These are phyloP conservation scores for Chanos chanos DNA, from an alignment of 2,797 vertebrate genomes.

Conservation along the genomic window DNA sequence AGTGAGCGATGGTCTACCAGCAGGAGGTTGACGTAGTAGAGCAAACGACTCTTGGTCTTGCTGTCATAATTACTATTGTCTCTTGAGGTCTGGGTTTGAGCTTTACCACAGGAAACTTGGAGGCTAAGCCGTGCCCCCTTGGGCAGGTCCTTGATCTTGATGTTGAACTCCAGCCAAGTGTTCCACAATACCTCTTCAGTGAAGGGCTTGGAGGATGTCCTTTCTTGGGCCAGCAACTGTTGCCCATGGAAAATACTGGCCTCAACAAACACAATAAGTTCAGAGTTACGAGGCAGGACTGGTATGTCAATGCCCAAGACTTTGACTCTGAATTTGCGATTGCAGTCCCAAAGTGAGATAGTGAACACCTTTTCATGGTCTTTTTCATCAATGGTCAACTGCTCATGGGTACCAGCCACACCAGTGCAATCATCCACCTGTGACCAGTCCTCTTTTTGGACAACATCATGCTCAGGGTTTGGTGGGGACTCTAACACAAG, in stretches of 20 bases:
- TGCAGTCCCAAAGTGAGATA: constrained; percentile 96
- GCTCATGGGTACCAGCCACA: constrained; percentile 91
- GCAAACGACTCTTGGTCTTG: constrained; percentile 84
- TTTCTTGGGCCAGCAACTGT: constrained; percentile 88
- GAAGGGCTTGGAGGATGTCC: constrained; percentile 86
- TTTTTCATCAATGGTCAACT: constrained; percentile 91
- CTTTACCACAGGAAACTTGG: constrained; percentile 90
- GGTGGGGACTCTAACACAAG: constrained; percentile 84
- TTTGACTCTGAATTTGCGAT: constrained; percentile 92
- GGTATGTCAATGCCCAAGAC: constrained; percentile 94
- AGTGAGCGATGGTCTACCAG: constrained; percentile 94
- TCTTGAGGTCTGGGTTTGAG: constrained; percentile 70
- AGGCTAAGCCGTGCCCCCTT: constrained; percentile 93
- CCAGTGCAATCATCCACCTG: constrained; percentile 96
- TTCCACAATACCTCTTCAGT: constrained; percentile 96
- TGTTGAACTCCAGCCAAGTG: constrained; percentile 91
- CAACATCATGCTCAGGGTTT: constrained; percentile 79
- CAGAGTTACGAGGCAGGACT: constrained; percentile 82
- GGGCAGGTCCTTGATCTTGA: constrained; percentile 93
- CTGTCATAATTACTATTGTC: constrained; percentile 73
- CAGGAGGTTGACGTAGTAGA: constrained; percentile 95
- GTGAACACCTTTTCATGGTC: constrained; percentile 95
- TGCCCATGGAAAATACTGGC: constrained; percentile 96
- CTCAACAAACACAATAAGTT: constrained; percentile 89
- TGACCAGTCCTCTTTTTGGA: constrained; percentile 94